These are phyloP conservation scores for Drosophila bipectinata DNA, from an alignment of 1,140 invertebrate species.

Conservation along the genomic window DNA sequence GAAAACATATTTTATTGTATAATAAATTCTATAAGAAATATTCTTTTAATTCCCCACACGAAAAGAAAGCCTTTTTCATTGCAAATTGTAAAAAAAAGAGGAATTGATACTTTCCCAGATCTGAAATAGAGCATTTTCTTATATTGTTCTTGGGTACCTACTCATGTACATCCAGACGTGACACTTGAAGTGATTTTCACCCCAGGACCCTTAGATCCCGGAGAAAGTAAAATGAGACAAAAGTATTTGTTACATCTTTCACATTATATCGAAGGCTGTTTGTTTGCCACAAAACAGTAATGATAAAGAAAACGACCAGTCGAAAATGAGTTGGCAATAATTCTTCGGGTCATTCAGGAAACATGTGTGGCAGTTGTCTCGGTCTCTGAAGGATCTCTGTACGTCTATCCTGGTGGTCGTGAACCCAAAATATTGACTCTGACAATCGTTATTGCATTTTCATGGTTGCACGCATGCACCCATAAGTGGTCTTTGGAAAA, in stretches of 20 bases:
- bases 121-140: constrained; percentile 28
- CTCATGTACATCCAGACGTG: constrained; percentile 35
- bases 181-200: constrained; percentile 41
- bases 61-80: constrained; percentile 13
- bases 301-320: constrained; percentile 30
- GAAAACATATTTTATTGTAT: not conserved
- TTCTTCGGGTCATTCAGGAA: constrained; percentile 47
- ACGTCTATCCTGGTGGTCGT: constrained; percentile 45
- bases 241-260: constrained; percentile 48
- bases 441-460: constrained; percentile 42
- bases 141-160: constrained; percentile 10
- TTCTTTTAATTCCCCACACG: constrained; percentile 4
- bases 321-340: constrained; percentile 50
- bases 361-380: constrained; percentile 42
- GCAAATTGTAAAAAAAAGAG: constrained; percentile 4
- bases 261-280: constrained; percentile 41
- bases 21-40: not conserved
- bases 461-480: constrained; percentile 31
- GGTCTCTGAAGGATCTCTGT: constrained; percentile 15
- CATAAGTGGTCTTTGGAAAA: constrained; percentile 45
- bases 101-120: constrained; percentile 31
- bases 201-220: constrained; percentile 14
- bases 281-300: constrained; percentile 44
- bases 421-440: constrained; percentile 47
- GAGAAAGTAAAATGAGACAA: constrained; percentile 46